Base-by-base conservation (phyloP, 2,888 invertebrate genomes). In the Rhabditophanes sp. region DNA sequence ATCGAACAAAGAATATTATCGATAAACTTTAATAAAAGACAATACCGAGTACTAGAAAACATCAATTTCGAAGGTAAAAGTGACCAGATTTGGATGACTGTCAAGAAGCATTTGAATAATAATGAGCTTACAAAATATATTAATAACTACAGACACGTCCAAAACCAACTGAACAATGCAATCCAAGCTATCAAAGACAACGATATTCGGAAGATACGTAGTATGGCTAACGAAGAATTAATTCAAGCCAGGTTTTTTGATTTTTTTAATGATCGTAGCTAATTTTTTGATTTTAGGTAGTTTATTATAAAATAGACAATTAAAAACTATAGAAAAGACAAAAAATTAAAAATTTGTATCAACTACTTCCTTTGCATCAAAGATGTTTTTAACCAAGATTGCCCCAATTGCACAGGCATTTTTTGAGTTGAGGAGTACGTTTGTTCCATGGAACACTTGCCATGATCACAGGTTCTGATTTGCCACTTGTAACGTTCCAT, bases 21-120 rank as follows among this genome's bases (percentile, higher is more conserved):
- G n/a, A 46, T 54, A 26, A 42, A 55, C 30, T 43, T 53, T 27
- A 37, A 46, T 22, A 37, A 41, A 19, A 46, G 46, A 19, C 30
- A 38, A 17, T 50, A 54, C 21, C 32, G 33, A 22, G 44, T 49
- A 27, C 33, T 58, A 3, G 58, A 58, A 28, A 42, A 56, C 21
- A 39, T 60, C 11, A 56, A 59, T 26, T 57, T 53, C 18, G 56
- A 61, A 22, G 60, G 56, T 30, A 53, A 51, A 34, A 48, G 44
- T 18, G 61, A 61, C 30, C 56, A 60, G 27, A 55, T 60, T 22
- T 53, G 50, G 50, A 41, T 44, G 24, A 45, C 52, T 4, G 44
- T 54, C 18, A 57, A 54, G 29, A 45, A 46, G 24, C 53, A 59
- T 37, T 35, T 54, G 18, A 48, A 43, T 14, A 59, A 59, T 28